Evolutionary conservation across 2,797 vertebrate species (phyloP), one percentile per base, ranked within the genome.

Genomic region (Scarus forsteni): DNA sequence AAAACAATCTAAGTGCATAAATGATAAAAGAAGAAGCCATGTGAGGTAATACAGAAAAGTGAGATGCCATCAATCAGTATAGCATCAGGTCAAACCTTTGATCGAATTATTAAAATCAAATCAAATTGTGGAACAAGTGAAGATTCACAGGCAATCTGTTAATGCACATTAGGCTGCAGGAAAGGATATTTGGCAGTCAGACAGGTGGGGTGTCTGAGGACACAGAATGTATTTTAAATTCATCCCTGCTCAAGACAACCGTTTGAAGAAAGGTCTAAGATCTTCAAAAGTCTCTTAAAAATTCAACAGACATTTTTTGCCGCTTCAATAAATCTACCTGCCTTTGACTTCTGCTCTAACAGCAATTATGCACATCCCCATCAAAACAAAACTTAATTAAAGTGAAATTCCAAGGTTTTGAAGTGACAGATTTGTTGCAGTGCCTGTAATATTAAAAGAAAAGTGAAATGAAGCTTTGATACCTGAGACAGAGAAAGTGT

Each of bases 401-500:
- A 69, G 19, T 18, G 9, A 39, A 48, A 71, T 18, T 50, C n/a
- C 45, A 39, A 38, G 36, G 10, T 62, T 64, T 78, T 10, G 3
- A 1, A 36, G 44, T 18, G 44, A 60, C 15, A 57, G 18, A 46
- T 49, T 46, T 56, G 43, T 15, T 36, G 36, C 11, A 13, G 68
- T 48, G 49, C 44, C 19, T 45, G 14, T 49, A 44, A 60, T 27
- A 27, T 27, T 19, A 46, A 62, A 75, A 39, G 10, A 35, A 18
- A 60, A 34, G 8, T 10, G 10, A 40, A 19, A 39, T 16, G 38
- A 9, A 5, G 39, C 55, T 63, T 55, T 55, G 35, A 49, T 91
- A 94, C 93, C 93, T 91, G 93, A 86, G 65, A 94, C 84, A 3
- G 92, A 92, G 78, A 73, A 88, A 15, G 65, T 73, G 71, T 92